Evolutionary conservation across 2,888 invertebrate genomes (phyloP), one percentile per base, ranked within the genome.

Genomic region (Tetranychus truncatus): DNA sequence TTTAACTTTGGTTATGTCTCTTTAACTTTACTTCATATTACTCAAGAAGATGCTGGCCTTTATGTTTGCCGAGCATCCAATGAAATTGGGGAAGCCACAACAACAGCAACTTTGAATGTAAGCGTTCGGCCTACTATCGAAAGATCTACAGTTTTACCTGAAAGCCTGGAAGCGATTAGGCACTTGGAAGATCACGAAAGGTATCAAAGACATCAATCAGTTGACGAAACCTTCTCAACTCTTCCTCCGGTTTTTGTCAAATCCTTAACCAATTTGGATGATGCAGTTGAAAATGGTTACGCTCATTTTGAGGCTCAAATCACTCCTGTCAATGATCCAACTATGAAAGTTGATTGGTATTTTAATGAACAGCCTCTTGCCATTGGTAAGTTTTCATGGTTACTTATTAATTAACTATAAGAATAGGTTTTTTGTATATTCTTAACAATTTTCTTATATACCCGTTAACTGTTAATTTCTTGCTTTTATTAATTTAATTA

Each of bases 1-100:
- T 92, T 94, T 81, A 97, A 99, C 83, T 97, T 99, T 83, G 97
- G 97, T 76, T 94, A 91, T 81, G 92, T 96, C 11, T 89, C 94
- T 20, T 85, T 99, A 80, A 95, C 95, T 81, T 87, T 95, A 78
- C 88, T n/a, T 6, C 34, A 77, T 55, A n/a, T 66, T n/a, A 55
- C 24, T 24, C 94, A 72, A 72, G 20, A n/a, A 85, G 96, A 97
- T 83, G 91, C 91, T 76, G 96, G 95, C 78, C 91, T 91, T 6
- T 96, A 96, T 84, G 92, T 93, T 87, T 95, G 95, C 86, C 91
- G 92, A 82, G 96, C 95, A 15, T 74, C 76, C 66, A 94, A 92
- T 82, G 88, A 89, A 72, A 88, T 91, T 71, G 96, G 95, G 81
- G 87, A 89, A 81, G 92, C 90, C 73, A 90, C 77, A 6, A 78